Base-by-base conservation (phyloP, 2,888 invertebrate species). In the Drosophila pseudotakahashii region DNA sequence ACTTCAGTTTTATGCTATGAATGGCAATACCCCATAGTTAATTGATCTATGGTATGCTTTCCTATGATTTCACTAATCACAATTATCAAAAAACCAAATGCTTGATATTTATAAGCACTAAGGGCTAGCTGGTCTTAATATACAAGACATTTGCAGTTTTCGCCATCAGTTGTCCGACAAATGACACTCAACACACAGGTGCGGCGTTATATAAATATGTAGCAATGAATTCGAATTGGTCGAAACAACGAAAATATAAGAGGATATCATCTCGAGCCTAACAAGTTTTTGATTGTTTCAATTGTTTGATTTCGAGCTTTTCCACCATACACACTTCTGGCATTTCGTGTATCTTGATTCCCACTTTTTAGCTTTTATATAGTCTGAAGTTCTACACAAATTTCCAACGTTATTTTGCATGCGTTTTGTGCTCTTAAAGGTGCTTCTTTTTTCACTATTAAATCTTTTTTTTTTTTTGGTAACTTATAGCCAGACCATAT, bases 161-260 rank as follows among this genome's bases (percentile, higher is more conserved):
- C 52, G 36, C 52, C 44, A 36, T 64, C 61, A 45, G 14, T 44
- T 39, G 64, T 66, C 67, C 64, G 67, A 64, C 53, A 32, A 64
- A 45, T 64, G 64, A 64, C 64, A 64, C 67, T 37, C 32, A 32
- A 52, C 66, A 67, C 64, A 53, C 63, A 64, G 64, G 64, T 64
- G 64, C 67, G 45, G 23, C 53, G 37, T 66, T 52, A 39, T 67
- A 66, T 66, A 64, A 64, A 16, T 45, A 53, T 66, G 30, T 45
- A 52, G 66, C 48, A 51, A 51, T 37, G 23, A 32, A 66, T 66
- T 37, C 14, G 32, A 39, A 64, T 19, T 37, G 44, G 36, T 36
- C n/a, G 39, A n/a, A 59, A 59, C 59, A 59, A 41, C 2, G 23
- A 30, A 34, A 50, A 47, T 52, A 37, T 51, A 16, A 44, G 44